Evolutionary conservation across 2,888 invertebrate species (phyloP), one percentile per base, ranked within the genome.

Genomic region (Patella depressa): DNA sequence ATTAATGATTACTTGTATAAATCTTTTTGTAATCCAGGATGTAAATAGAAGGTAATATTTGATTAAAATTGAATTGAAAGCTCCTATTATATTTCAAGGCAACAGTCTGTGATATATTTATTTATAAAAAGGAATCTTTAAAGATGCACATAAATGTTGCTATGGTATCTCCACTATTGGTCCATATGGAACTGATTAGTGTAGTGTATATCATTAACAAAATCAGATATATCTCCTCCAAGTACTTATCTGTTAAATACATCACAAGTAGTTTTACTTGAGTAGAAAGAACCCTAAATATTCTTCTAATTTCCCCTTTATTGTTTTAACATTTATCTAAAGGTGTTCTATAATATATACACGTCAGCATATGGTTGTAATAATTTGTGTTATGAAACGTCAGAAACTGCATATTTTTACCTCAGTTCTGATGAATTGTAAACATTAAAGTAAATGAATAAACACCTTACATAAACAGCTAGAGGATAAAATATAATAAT

Each of bases 401-500:
- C 65, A 65, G 65, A 24, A 65, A 65, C 24, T 65, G 65, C 65
- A 65, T 65, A 65, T 19, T 65, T 65, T 65, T 65, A 65, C 65
- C 65, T 65, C 19, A 65, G 65, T 24, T 65, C 11, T 65, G 15
- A 65, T 65, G 24, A 24, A 19, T n/a, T 19, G 65, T 65, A 65
- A 65, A 65, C 65, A 65, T 24, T 24, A 12, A 24, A 65, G 12
- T 19, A 65, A 24, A 24, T 65, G 19, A 24, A 65, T 65, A 65
- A 65, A 65, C 24, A 65, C 9, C 45, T 45, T 45, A 45, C 9
- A 45, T 45, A 45, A 45, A 45, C 45, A 45, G 45, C 45, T 45
- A 45, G 45, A 45, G 45, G 45, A 45, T 45, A 9, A 45, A 45
- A 45, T 45, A 45, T 45, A 45, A 45, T 45, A 45, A 45, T 45